A percentile compares a stretch with the other conserved stretches of the same genome.
These are phyloP conservation scores for Sceloporus undulatus DNA, from an alignment of 2,113 vertebrate genomes.

Conservation along the genomic window DNA sequence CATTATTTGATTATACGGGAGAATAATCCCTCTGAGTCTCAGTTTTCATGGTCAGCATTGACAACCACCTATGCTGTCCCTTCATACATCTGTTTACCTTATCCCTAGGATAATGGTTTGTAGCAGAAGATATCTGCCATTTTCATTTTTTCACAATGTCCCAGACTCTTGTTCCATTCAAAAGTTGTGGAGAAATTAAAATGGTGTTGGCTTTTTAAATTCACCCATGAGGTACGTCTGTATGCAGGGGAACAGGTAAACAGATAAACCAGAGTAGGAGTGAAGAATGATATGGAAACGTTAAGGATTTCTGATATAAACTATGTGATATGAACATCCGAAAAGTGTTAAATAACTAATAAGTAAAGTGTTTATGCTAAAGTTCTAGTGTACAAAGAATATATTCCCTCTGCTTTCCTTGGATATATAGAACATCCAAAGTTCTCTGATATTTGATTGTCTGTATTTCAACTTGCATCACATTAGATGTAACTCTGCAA, in stretches of 20 bases:
- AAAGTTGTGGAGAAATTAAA: background rate
- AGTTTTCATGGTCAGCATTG: background rate
- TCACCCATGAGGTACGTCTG: background rate
- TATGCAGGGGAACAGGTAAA: background rate
- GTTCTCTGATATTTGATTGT: background rate
- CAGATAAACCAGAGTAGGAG: background rate
- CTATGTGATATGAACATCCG: no score
- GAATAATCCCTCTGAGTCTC: background rate
- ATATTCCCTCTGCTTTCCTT: background rate
- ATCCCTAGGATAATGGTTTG: background rate
- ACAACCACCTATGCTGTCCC: background rate
- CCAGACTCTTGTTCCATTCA: background rate
- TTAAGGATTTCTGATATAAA: background rate
- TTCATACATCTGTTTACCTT: background rate
- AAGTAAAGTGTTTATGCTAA: background rate
- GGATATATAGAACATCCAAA: background rate
- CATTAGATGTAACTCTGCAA: constrained; percentile 27
- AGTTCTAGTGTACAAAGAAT: background rate
- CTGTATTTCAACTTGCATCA: background rate
- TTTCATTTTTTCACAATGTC: no score
- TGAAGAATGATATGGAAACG: background rate
- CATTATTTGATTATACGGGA: no score
- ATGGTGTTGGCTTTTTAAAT: background rate
- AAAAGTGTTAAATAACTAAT: background rate
- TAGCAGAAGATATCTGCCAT: background rate